Conservation (phyloP, 2,888 invertebrate genomes). For the Parthenolecanium corni region DNA sequence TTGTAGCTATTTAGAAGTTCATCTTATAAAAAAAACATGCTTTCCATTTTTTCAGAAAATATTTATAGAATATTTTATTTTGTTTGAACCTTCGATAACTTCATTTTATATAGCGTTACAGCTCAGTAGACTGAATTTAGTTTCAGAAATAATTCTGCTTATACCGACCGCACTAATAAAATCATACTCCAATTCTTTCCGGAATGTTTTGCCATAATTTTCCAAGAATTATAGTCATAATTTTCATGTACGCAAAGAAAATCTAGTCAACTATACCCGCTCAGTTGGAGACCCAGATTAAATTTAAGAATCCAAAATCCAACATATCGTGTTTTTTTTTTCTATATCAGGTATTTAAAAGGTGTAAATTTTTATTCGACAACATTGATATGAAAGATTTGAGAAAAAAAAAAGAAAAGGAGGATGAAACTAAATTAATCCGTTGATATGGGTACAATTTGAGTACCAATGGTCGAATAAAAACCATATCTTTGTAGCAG, state of each 20-base stretch:
- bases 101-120: no score
- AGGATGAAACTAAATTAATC: slow-evolving; percentile 10
- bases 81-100: no score
- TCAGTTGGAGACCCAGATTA: background rate
- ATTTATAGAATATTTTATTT: no score
- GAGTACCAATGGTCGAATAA: slow-evolving; percentile 14
- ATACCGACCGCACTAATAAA: no score
- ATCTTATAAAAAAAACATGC: no score
- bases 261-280: background rate
- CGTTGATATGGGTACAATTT: background rate
- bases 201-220: no score
- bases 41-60: no score
- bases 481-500: slow-evolving; percentile 5
- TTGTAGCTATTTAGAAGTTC: no score
- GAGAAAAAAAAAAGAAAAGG: background rate
- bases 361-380: background rate
- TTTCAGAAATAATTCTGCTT: no score
- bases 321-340: background rate
- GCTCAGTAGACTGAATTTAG: no score
- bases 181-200: no score
- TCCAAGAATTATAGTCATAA: no score
- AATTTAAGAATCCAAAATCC: background rate
- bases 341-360: background rate
- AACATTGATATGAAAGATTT: slow-evolving; percentile 1
- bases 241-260: background rate